Evolutionary conservation across 2,113 vertebrate species (phyloP), one percentile per base, ranked within the genome.

Genomic region (Percina caprodes): DNA sequence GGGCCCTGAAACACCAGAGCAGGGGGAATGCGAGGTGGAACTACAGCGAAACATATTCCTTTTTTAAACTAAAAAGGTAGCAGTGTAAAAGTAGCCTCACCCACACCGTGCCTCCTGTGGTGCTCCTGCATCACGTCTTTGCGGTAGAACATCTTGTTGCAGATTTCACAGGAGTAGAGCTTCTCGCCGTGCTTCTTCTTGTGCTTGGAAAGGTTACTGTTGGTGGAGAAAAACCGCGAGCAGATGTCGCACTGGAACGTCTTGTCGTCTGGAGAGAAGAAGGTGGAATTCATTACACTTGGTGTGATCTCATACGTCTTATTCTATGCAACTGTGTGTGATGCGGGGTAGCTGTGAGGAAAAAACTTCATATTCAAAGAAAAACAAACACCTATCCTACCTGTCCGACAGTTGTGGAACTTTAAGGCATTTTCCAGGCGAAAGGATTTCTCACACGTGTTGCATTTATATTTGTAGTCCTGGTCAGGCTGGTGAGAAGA

Each of bases 171-270:
- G 0, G 98, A 96, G 51, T 97, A 99, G 68, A 99, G 97, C 93
- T 99, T 99, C 93, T 99, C 98, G 0, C 98, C 98, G 0, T 99
- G 98, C 74, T 99, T 99, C 83, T 99, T 99, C 93, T 99, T 99
- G 94, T 99, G 98, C 94, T 99, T 99, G 86, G 98, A 99, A 15
- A 99, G 96, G 94, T 99, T 99, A 80, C 98, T 99, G 94, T 99
- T 99, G 79, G 98, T 99, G 86, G 98, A 99, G 95, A 99, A 99
- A 95, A 99, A 99, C 67, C 98, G 96, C 88, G 97, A 98, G 93
- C 98, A 99, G 95, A 99, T 97, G 84, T 99, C 98, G 78, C 98
- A 99, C 89, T 99, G 98, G 96, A 99, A 99, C 68, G 98, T 99
- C 94, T 99, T 99, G 95, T 99, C 97, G 46, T 99, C 98, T 99